Conservation (phyloP, 2,113 vertebrate species). For the Mus pahari region DNA sequence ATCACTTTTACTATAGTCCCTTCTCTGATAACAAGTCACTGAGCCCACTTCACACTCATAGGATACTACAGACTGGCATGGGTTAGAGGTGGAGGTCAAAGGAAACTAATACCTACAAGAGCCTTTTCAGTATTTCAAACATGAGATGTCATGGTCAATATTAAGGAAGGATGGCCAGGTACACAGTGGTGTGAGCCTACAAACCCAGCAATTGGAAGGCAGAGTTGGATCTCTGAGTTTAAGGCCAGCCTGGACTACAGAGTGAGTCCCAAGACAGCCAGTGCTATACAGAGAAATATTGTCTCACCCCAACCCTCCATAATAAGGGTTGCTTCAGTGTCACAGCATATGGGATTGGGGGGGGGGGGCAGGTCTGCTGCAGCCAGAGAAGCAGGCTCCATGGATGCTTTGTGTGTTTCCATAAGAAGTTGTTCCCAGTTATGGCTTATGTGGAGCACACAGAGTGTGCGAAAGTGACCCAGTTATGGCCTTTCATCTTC, state of each 20-base stretch:
- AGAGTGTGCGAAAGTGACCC: background rate
- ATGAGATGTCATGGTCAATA: background rate
- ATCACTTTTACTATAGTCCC: background rate
- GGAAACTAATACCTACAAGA: background rate
- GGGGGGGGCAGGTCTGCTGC: background rate
- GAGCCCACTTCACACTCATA: background rate
- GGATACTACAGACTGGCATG: background rate
- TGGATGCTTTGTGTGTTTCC: background rate
- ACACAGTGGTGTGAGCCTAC: too few relatives aligned
- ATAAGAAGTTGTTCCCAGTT: slow-evolving; percentile 20
- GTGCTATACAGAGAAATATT: background rate
- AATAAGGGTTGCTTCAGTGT: background rate
- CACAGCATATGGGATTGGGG: background rate
- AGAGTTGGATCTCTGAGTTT: background rate
- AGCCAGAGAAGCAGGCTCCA: background rate
- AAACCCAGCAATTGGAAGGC: background rate
- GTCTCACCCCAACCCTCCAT: too few relatives aligned
- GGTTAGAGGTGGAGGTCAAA: background rate
- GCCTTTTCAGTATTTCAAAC: too few relatives aligned
- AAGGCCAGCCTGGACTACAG: background rate
- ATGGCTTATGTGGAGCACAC: background rate
- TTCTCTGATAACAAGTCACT: background rate
- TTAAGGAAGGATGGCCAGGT: background rate
- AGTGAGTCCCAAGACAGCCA: background rate
- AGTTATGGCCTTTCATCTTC: slow-evolving; percentile 22